These are phyloP conservation scores for Xenopus petersii DNA, from an alignment of 2,797 vertebrate genomes.

Conservation along the genomic window DNA sequence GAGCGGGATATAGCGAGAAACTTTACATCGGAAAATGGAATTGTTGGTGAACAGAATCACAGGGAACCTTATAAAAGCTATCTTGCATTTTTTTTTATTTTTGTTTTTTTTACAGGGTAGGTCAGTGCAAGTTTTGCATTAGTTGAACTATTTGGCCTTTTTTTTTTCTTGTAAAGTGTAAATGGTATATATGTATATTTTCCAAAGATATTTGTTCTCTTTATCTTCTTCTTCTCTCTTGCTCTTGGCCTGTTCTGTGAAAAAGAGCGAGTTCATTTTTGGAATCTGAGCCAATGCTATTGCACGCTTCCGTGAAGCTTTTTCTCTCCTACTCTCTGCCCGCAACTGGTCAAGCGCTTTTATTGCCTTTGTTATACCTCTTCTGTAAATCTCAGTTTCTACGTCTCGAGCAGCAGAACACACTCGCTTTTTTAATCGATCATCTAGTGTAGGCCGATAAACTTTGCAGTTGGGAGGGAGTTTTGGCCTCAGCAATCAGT, in stretches of 20 bases:
- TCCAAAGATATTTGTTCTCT: conserved; percentile 45
- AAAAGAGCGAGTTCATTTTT: conserved; percentile 10
- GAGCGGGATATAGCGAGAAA: too few species aligned
- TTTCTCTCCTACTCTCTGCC: background rate
- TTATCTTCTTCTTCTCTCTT: background rate
- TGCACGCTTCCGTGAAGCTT: conserved; percentile 39
- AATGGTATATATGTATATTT: conserved; percentile 40
- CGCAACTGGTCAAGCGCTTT: conserved; percentile 15
- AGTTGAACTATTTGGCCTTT: conserved; percentile 21
- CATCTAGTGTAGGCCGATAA: too few species aligned
- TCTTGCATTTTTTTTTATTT: background rate
- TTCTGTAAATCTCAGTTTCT: conserved; percentile 9
- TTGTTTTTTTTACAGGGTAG: conserved; percentile 28
- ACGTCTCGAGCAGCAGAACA: too few species aligned
- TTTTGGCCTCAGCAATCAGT: too few species aligned
- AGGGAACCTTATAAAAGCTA: conserved; percentile 1
- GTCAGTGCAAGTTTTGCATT: conserved; percentile 5
- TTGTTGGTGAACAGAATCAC: background rate
- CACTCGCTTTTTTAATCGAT: too few species aligned
- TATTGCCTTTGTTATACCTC: conserved; percentile 24
- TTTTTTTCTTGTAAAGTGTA: conserved; percentile 28
- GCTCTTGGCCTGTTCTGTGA: background rate
- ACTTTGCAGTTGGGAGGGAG: too few species aligned
- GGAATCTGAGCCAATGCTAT: background rate
- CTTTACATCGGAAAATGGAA: too few species aligned